Conservation (phyloP, 2,888 invertebrate species). For the Celastrina argiolus region DNA sequence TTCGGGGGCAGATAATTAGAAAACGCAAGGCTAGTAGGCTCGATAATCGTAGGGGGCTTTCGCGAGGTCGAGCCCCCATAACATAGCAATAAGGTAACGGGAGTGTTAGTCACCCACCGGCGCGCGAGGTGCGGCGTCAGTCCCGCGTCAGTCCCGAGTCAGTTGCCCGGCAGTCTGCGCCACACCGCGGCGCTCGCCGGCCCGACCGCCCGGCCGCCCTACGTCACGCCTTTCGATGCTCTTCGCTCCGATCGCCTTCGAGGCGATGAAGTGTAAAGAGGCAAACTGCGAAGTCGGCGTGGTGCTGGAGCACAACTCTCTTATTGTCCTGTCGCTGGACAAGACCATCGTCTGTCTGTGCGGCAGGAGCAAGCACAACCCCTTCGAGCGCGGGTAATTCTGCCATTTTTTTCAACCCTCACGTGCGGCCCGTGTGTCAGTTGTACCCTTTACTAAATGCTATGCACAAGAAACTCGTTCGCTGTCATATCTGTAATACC, state of each 20-base stretch:
- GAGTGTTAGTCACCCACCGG: conserved; percentile 70
- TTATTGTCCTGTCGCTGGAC: conserved; percentile 73
- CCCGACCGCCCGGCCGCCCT: conserved; percentile 49
- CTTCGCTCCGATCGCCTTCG: conserved; percentile 74
- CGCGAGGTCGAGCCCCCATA: conserved; percentile 68
- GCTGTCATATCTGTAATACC: conserved; percentile 50
- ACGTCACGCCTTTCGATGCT: conserved; percentile 64
- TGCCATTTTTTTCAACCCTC: background rate
- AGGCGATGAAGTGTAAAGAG: conserved; percentile 79
- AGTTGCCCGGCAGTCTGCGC: conserved; percentile 64
- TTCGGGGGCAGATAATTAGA: background rate
- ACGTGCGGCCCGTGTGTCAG: background rate
- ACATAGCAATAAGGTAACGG: conserved; percentile 75
- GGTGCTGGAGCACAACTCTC: conserved; percentile 71
- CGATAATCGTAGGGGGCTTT: conserved; percentile 47
- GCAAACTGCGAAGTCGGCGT: conserved; percentile 77
- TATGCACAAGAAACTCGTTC: conserved; percentile 45
- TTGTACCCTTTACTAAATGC: conserved; percentile 10
- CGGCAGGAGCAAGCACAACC: conserved; percentile 67
- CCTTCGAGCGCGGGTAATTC: conserved; percentile 74
- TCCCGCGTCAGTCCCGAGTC: conserved; percentile 45
- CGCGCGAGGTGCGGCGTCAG: conserved; percentile 68
- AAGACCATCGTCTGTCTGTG: conserved; percentile 76
- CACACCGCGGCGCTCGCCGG: conserved; percentile 63
- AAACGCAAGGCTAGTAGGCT: conserved; percentile 14